Evolutionary conservation across 2,888 invertebrate species (phyloP).

Genomic region (Euspilapteryx auroguttella): DNA sequence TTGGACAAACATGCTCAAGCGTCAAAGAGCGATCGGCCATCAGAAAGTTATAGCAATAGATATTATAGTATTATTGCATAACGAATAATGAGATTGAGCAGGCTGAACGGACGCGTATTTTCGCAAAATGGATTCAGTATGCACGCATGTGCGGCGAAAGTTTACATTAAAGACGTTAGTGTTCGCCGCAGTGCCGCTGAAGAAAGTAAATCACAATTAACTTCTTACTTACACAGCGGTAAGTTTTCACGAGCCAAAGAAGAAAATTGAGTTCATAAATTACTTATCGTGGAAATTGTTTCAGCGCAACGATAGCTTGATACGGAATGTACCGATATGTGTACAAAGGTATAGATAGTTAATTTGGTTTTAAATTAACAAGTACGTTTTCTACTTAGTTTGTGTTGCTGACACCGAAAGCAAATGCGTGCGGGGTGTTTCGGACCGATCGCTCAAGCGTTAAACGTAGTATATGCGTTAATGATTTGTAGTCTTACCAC

Average conservation of each 20-base stretch:
- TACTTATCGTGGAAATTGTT: not conserved
- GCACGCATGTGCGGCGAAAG: constrained; percentile 19
- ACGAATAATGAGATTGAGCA: no score
- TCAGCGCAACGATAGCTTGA: no score
- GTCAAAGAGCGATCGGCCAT: constrained; percentile 45
- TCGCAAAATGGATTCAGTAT: not conserved
- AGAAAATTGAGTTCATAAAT: constrained; percentile 2
- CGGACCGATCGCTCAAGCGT: constrained; percentile 47
- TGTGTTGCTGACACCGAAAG: constrained; percentile 36
- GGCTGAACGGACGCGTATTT: no score
- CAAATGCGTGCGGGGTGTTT: constrained; percentile 41
- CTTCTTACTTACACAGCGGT: constrained; percentile 15
- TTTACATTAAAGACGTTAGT: constrained; percentile 22
- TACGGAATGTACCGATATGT: no score
- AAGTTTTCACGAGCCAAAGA: no score
- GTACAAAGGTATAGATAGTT: no score
- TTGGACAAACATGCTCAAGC: constrained; percentile 54
- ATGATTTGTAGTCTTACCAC: constrained; percentile 85
- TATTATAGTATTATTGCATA: no score
- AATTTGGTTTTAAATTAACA: no score
- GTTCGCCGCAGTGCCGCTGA: constrained; percentile 9
- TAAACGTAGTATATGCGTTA: constrained; percentile 17
- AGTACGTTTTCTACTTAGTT: not conserved
- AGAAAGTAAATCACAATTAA: constrained; percentile 28
- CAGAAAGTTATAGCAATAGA: constrained; percentile 25